phyloP scores from a whole-genome alignment of 2,888 invertebrate genomes.

The Tipula confusa region DNA sequence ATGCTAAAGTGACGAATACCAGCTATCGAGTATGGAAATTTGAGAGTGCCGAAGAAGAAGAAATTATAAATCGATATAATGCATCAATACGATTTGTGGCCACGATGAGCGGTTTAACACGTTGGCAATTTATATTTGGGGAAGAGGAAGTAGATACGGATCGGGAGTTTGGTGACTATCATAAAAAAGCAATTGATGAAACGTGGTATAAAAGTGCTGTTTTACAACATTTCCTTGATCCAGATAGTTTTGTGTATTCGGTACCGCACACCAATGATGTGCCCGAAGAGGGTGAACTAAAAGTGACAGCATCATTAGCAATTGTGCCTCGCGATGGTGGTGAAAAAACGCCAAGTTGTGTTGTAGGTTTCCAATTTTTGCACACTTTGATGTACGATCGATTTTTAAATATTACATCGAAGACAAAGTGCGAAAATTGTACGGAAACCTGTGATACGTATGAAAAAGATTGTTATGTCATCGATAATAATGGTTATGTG shows the following conservation, averaged over 20 bases:
- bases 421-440: constrained; percentile 53
- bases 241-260: constrained; percentile 72
- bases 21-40: constrained; percentile 57
- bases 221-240: constrained; percentile 72
- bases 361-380: constrained; percentile 81
- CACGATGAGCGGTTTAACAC: constrained; percentile 82
- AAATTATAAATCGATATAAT: constrained; percentile 62
- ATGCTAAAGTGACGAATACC: constrained; percentile 67
- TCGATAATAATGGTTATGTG: constrained; percentile 88
- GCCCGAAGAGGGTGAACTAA: constrained; percentile 53
- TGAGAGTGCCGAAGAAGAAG: constrained; percentile 52
- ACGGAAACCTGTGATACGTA: constrained; percentile 57
- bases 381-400: constrained; percentile 64
- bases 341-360: constrained; percentile 77
- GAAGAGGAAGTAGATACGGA: constrained; percentile 53
- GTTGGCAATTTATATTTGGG: constrained; percentile 74
- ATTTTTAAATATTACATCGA: constrained; percentile 65
- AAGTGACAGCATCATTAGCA: constrained; percentile 77
- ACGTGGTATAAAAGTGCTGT: constrained; percentile 90
- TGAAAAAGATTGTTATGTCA: constrained; percentile 74
- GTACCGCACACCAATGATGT: constrained; percentile 59
- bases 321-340: constrained; percentile 75
- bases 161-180: constrained; percentile 69
- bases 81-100: constrained; percentile 77
- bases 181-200: constrained; percentile 77